These are phyloP conservation scores for Apotomis betuletana DNA, from an alignment of 2,888 invertebrate genomes.

Conservation along the genomic window DNA sequence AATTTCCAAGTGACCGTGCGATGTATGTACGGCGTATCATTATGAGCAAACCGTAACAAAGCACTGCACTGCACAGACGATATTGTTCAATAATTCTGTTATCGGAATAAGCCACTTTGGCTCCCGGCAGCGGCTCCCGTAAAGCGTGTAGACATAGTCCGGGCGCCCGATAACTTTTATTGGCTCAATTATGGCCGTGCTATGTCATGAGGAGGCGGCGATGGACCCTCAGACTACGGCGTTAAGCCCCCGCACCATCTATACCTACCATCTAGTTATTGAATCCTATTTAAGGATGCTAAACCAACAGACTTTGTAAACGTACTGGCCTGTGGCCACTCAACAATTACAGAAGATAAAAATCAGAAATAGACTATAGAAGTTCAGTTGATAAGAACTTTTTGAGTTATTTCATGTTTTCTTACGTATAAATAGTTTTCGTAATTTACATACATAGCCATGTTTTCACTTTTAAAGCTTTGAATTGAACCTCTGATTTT, in stretches of 20 bases:
- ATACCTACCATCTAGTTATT: not conserved
- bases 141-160: slow-evolving; percentile 41
- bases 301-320: no score
- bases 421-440: no score
- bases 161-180: slow-evolving; percentile 55
- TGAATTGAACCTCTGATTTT: no score
- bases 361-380: no score
- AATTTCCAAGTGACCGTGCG: not conserved
- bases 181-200: slow-evolving; percentile 61
- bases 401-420: no score
- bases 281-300: not conserved
- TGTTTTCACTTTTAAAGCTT: no score
- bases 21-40: not conserved
- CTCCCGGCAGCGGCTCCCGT: slow-evolving; percentile 44
- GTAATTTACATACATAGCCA: no score
- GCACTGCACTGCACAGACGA: slow-evolving; percentile 27
- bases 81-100: slow-evolving; percentile 37
- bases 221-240: slow-evolving; percentile 50
- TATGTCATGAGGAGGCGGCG: slow-evolving; percentile 49
- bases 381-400: no score
- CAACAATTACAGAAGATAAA: no score
- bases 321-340: no score
- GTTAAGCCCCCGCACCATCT: slow-evolving; percentile 40
- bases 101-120: slow-evolving; percentile 49
- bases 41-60: slow-evolving; percentile 44